Percentiles rank a stretch among this genome's conserved stretches.
phyloP scores from a whole-genome alignment of 2,113 vertebrate genomes.

The Maylandia zebra region DNA sequence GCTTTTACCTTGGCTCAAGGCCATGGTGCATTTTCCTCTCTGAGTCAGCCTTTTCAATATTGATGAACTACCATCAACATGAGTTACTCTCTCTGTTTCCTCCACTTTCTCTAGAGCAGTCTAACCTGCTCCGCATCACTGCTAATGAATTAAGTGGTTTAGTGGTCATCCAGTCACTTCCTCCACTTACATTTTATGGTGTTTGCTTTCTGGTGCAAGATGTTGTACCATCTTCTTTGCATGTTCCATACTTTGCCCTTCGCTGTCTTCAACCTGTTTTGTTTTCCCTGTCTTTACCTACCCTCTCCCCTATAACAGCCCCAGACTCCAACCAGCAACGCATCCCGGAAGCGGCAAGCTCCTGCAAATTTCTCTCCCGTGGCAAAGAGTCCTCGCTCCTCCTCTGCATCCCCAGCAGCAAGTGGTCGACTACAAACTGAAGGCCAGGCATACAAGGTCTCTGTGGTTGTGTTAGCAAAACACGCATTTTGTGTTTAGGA shows the following conservation, averaged over 20 bases:
- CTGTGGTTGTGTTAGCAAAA: background rate
- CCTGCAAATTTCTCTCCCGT: background rate
- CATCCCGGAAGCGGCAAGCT: conserved; percentile 42
- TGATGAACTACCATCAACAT: conserved; percentile 17
- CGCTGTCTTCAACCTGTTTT: background rate
- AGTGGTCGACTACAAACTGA: background rate
- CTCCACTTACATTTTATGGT: background rate
- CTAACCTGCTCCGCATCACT: background rate
- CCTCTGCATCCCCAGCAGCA: background rate
- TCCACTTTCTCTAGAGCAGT: background rate
- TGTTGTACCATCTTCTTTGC: background rate
- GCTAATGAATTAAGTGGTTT: conserved; percentile 32
- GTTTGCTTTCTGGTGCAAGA: background rate
- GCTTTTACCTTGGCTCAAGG: background rate
- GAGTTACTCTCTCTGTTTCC: background rate
- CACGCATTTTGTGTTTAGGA: background rate
- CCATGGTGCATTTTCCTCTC: background rate
- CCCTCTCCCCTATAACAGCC: background rate
- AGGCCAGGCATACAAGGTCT: conserved; percentile 46
- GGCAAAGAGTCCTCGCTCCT: conserved; percentile 41
- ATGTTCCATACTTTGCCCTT: background rate
- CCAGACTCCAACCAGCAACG: conserved; percentile 18
- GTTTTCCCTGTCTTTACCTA: background rate
- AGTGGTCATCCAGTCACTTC: background rate
- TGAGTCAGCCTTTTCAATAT: conserved; percentile 31